phyloP scores from a whole-genome alignment of 2,888 invertebrate species.

The Apocheima hispidaria region DNA sequence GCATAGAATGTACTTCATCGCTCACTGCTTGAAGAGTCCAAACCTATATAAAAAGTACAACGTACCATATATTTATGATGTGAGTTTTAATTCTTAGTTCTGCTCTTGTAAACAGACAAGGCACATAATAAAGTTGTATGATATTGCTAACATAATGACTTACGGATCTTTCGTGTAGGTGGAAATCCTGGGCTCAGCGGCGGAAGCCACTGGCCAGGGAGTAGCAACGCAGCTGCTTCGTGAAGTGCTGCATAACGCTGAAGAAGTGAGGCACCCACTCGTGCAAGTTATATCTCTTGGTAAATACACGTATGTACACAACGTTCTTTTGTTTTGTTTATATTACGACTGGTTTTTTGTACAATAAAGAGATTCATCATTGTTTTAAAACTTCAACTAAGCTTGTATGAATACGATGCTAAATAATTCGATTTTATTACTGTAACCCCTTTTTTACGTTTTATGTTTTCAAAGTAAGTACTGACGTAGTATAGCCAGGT shows the following conservation, averaged over 20 bases:
- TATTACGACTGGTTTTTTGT: too few relatives aligned
- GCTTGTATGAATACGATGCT: too few relatives aligned
- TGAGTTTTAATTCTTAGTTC: constrained; percentile 48
- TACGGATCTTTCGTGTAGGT: constrained; percentile 62
- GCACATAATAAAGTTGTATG: too few relatives aligned
- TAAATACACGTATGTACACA: constrained; percentile 75
- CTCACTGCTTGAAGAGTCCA: constrained; percentile 78
- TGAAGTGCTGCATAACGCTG: constrained; percentile 68
- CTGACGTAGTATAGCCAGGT: too few relatives aligned
- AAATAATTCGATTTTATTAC: too few relatives aligned
- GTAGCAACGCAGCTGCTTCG: constrained; percentile 73
- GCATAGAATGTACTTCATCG: constrained; percentile 80
- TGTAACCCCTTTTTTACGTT: too few relatives aligned
- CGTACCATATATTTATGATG: constrained; percentile 81
- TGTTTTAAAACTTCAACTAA: too few relatives aligned
- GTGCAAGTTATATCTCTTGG: constrained; percentile 79
- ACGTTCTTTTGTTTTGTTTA: neutral
- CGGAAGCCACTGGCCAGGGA: constrained; percentile 79
- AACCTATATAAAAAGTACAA: constrained; percentile 76
- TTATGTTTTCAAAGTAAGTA: too few relatives aligned
- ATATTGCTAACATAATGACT: too few relatives aligned
- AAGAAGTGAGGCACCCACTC: constrained; percentile 76
- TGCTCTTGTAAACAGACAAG: neutral
- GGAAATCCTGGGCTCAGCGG: constrained; percentile 76
- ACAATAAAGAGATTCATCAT: too few relatives aligned